Evolutionary conservation across 2,888 invertebrate genomes (phyloP), one percentile per base, ranked within the genome.

Genomic region (Lithodes maja): DNA sequence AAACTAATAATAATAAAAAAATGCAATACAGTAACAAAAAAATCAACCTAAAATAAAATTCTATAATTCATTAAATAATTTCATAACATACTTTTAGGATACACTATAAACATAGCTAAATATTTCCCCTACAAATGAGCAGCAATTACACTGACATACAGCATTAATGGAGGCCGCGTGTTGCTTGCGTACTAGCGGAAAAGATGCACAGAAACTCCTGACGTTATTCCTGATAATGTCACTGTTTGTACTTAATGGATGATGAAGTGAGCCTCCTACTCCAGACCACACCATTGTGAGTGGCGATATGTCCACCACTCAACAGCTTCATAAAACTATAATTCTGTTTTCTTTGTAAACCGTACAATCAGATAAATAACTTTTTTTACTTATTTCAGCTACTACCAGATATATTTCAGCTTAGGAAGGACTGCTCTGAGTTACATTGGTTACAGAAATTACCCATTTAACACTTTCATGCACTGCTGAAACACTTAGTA

Each of bases 111-210:
- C 81, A 88, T 88, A 81, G 68, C 79, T 85, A 88, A 80, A 88
- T 81, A 80, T 85, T 80, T 74, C 79, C 54, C 84, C 85, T 80
- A 85, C 84, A 85, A 80, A 80, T 84, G 80, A 88, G 17, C 88
- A 88, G 88, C 88, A 88, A 88, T 88, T 88, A 88, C 88, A 88
- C 88, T 88, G 88, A 88, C 88, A 84, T 88, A 85, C 88, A 88
- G 88, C 88, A 88, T 85, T 88, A 85, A 88, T 80, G 88, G 88
- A 88, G 88, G 88, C 75, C 81, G 75, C 84, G 84, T 80, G 84
- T 85, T 88, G 80, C 88, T 85, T 85, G 88, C 88, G 84, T 88
- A 84, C 75, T 84, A 85, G 61, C 52, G 84, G 85, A 85, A 88
- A 84, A 84, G 80, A 85, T 85, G 85, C 84, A 85, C 88, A 88